These are phyloP conservation scores for Monodelphis domestica DNA, from an alignment of 2,797 vertebrate species.

Conservation along the genomic window DNA sequence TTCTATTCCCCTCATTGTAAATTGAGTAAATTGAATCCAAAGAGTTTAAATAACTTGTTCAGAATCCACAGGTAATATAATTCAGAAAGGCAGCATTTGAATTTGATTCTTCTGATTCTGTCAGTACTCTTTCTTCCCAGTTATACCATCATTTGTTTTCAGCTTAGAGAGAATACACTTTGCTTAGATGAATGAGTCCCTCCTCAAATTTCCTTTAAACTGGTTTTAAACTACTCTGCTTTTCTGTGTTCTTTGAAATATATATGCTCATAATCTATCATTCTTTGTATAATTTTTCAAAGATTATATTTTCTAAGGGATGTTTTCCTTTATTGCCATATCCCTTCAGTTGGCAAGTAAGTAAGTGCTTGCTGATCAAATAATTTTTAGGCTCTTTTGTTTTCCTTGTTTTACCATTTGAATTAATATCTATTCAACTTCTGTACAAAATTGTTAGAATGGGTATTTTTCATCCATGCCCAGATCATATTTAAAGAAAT, in stretches of 20 bases:
- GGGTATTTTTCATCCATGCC: not conserved
- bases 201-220: too few species aligned
- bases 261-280: too few species aligned
- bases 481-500: not conserved
- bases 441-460: not conserved
- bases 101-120: not conserved
- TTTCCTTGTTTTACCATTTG: not conserved
- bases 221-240: too few species aligned
- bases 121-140: not conserved
- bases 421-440: not conserved
- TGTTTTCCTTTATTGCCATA: too few species aligned
- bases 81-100: not conserved
- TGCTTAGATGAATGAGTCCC: too few species aligned
- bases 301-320: too few species aligned
- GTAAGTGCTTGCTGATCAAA: too few species aligned
- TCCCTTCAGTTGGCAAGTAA: too few species aligned
- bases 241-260: too few species aligned
- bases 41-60: not conserved
- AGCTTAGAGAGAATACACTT: not conserved
- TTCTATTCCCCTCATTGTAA: not conserved
- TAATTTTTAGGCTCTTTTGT: not conserved
- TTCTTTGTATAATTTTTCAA: too few species aligned
- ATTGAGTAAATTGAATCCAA: not conserved
- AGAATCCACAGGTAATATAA: not conserved
- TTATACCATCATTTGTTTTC: not conserved